Evolutionary conservation across 2,113 vertebrate species (phyloP).

Genomic region (Forbesichthys papilliferus): DNA sequence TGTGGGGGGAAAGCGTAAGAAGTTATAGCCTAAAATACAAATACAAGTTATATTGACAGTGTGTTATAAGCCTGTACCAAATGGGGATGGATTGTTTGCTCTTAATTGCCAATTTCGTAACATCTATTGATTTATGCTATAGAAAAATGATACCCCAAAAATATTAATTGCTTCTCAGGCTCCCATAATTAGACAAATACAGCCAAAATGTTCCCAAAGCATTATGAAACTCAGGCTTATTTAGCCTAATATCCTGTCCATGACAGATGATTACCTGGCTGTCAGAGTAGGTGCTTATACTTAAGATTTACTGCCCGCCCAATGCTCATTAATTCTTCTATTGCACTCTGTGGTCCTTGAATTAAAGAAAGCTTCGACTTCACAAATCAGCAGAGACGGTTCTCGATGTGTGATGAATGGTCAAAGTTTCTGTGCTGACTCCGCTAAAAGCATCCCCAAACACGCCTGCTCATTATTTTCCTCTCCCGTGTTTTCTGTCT

Average conservation of each 20-base stretch:
- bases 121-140: no score
- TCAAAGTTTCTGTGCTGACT: background rate
- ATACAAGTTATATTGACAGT: no score
- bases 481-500: background rate
- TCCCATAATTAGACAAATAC: background rate
- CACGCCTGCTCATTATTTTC: background rate
- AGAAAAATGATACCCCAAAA: no score
- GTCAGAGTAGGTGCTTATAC: conserved; percentile 3
- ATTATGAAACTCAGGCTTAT: background rate
- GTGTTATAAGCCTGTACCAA: no score
- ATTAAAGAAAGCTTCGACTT: conserved; percentile 9
- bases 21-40: no score
- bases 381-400: background rate
- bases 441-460: background rate
- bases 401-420: conserved; percentile 6
- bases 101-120: no score
- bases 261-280: background rate
- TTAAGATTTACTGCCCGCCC: conserved; percentile 8
- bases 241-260: background rate
- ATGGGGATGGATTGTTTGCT: no score
- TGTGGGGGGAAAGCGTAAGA: no score
- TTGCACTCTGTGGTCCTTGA: conserved; percentile 8
- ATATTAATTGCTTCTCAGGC: no score
- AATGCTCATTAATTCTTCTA: conserved; percentile 2
- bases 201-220: background rate